These are phyloP conservation scores for Pluvialis apricaria DNA, from an alignment of 2,113 vertebrate genomes.

Conservation along the genomic window DNA sequence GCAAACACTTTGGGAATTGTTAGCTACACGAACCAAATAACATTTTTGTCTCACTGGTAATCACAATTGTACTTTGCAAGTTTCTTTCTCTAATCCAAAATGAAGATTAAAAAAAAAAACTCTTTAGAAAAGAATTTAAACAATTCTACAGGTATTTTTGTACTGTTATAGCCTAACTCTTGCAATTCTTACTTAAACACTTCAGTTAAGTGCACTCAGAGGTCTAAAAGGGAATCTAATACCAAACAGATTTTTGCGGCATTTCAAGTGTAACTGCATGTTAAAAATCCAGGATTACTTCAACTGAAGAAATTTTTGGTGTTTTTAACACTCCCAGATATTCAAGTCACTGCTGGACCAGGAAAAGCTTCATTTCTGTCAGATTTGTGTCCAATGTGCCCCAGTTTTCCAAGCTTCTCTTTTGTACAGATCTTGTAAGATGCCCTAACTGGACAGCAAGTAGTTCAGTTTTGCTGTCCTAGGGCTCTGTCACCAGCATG, in stretches of 20 bases:
- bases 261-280: neutral
- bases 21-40: neutral
- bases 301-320: neutral
- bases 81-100: neutral
- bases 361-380: neutral
- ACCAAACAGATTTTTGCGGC: neutral
- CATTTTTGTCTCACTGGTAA: neutral
- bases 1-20: neutral
- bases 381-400: neutral
- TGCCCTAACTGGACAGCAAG: neutral
- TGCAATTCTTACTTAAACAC: neutral
- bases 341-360: neutral
- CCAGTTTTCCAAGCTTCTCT: neutral
- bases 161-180: neutral
- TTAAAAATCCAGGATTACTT: neutral
- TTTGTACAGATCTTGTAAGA: neutral
- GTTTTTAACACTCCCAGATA: neutral
- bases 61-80: neutral
- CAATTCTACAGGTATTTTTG: neutral
- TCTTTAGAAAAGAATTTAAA: neutral
- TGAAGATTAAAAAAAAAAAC: neutral
- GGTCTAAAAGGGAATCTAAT: neutral
- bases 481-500: neutral
- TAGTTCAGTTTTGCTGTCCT: neutral
- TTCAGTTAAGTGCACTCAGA: rapidly evolving